These are phyloP conservation scores for Clarias gariepinus DNA, from an alignment of 2,113 vertebrate species.

Conservation along the genomic window DNA sequence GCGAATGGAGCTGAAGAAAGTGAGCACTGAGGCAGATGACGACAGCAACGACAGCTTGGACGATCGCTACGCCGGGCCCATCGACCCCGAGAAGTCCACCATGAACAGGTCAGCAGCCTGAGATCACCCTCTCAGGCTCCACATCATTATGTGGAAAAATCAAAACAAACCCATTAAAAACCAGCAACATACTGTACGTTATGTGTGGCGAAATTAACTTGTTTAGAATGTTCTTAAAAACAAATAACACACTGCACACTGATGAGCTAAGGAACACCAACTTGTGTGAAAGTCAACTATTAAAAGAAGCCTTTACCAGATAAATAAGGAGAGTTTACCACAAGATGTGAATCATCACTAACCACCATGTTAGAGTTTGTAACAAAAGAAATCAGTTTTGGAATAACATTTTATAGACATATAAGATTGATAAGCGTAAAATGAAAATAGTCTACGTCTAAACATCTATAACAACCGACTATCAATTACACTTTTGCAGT, in stretches of 20 bases:
- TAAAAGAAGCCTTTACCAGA: too few species aligned
- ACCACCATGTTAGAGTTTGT: background rate
- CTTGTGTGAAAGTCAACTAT: background rate
- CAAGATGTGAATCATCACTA: too few species aligned
- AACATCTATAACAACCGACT: background rate
- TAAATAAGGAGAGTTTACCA: background rate
- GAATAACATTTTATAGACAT: too few species aligned
- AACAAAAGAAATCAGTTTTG: too few species aligned
- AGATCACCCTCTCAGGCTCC: too few species aligned
- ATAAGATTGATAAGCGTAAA: background rate
- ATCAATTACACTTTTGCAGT: constrained; percentile 63
- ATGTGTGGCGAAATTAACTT: background rate
- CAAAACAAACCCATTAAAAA: too few species aligned
- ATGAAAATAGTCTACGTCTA: too few species aligned
- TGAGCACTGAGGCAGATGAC: constrained; percentile 81
- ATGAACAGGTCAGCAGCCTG: constrained; percentile 78
- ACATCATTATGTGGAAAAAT: background rate
- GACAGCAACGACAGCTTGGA: constrained; percentile 86
- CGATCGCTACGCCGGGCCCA: constrained; percentile 73
- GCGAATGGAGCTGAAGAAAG: constrained; percentile 88
- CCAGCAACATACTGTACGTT: too few species aligned
- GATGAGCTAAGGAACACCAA: background rate
- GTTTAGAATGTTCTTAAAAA: too few species aligned
- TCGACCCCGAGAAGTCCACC: constrained; percentile 79
- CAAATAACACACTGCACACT: too few species aligned